Percentiles rank a stretch among this genome's conserved stretches.
phyloP scores from a whole-genome alignment of 2,888 invertebrate genomes.

The Aproaerema taeniolella region DNA sequence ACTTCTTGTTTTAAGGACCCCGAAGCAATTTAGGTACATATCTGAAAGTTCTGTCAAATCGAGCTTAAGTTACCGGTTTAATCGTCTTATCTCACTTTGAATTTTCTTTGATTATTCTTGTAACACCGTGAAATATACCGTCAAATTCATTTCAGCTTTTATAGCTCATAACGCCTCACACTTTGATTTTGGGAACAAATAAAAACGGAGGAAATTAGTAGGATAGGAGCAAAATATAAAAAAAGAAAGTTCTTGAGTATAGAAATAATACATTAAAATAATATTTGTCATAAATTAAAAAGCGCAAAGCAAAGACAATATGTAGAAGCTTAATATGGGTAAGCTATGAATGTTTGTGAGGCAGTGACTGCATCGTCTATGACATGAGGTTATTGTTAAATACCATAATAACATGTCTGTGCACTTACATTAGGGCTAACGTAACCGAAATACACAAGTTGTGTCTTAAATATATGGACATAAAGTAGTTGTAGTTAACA shows the following conservation, averaged over 20 bases:
- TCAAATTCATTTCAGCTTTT: too few relatives aligned
- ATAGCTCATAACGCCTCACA: slow-evolving; percentile 37
- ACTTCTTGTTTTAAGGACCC: too few relatives aligned
- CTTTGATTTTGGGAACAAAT: slow-evolving; percentile 25
- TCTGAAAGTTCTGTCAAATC: too few relatives aligned
- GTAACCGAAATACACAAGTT: slow-evolving; percentile 5
- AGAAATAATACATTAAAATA: slow-evolving; percentile 35
- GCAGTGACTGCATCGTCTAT: slow-evolving; percentile 73
- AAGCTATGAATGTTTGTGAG: slow-evolving; percentile 77
- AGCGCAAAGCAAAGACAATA: slow-evolving; percentile 69
- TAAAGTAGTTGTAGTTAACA: slow-evolving; percentile 1
- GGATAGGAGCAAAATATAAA: slow-evolving; percentile 36
- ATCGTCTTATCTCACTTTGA: too few relatives aligned
- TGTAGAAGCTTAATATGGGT: slow-evolving; percentile 63
- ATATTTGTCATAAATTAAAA: slow-evolving; percentile 58
- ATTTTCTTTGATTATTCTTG: too few relatives aligned
- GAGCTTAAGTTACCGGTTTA: too few relatives aligned
- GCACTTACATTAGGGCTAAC: slow-evolving; percentile 12
- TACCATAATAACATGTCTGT: slow-evolving; percentile 12
- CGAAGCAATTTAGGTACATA: too few relatives aligned
- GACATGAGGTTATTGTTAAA: slow-evolving; percentile 34
- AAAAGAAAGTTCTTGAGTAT: slow-evolving; percentile 38
- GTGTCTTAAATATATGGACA: slow-evolving; percentile 4
- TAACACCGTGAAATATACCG: too few relatives aligned
- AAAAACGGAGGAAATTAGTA: slow-evolving; percentile 13